Evolutionary conservation across 2,797 vertebrate species (phyloP), one percentile per base, ranked within the genome.

Genomic region (Hylomyscus alleni): DNA sequence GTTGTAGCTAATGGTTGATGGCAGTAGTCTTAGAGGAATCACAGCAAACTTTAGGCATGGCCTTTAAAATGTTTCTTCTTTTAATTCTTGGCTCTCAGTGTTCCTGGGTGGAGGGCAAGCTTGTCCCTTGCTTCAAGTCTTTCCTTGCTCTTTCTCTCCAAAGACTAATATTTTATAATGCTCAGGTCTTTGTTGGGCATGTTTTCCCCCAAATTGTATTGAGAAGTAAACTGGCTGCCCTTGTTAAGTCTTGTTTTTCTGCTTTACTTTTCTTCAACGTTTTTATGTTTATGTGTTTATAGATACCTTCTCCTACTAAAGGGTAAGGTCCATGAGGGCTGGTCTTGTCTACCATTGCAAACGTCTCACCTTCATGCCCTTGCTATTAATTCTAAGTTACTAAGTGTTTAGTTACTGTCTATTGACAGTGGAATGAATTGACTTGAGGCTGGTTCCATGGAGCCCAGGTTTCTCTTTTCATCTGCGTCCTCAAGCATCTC

Each of bases 381-480:
- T 80, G 24, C 7, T 2, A 14, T 72, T 67, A 73, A 34, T 1
- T 11, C 76, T 62, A 17, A 17, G 54, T 54, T 54, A 54, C 54
- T 54, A 54, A 54, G 54, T 54, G 34, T 76, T 65, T 76, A 50
- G 3, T 91, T 82, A 90, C 17, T 75, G 52, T 65, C 89, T 90
- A 26, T 73, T 78, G 62, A 91, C 0, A 29, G 37, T 56, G 13
- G 34, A 80, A 34, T 60, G 54, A 82, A 15, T 20, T 81, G 29
- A 72, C 77, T 78, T 69, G 44, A 77, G 6, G 22, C 54, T 85
- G 85, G 62, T 9, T 40, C 65, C 37, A 9, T 73, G 77, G 58
- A 82, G 85, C 87, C 60, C 37, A 47, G 31, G 37, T n/a, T 29
- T 96, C 34, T 22, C 29, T 95, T 93, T 95, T 83, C 8, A 40